Evolutionary conservation across 2,113 vertebrate species (phyloP).

Genomic region (Alethe castanea): DNA sequence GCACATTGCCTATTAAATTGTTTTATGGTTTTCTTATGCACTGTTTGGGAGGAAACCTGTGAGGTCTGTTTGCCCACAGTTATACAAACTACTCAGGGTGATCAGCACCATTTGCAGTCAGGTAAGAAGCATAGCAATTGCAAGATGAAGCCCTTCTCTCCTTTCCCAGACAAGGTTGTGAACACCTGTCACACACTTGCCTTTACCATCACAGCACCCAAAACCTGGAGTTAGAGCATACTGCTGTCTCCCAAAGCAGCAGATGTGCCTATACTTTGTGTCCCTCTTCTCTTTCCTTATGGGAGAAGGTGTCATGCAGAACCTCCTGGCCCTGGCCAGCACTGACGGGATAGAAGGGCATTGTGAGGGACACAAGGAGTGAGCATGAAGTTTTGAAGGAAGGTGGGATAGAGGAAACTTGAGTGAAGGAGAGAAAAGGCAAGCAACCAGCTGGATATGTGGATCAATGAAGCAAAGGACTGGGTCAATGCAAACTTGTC

Average conservation of each 20-base stretch:
- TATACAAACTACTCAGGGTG: neutral
- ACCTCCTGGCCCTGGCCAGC: neutral
- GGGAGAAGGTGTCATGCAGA: neutral
- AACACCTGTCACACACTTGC: neutral
- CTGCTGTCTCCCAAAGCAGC: neutral
- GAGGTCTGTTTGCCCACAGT: neutral
- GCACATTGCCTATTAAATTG: neutral
- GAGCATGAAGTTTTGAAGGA: neutral
- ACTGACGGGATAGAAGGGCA: neutral
- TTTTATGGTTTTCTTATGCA: neutral
- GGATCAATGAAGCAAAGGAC: neutral
- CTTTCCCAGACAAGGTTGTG: neutral
- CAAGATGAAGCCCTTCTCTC: neutral
- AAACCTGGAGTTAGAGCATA: neutral
- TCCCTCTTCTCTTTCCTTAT: neutral
- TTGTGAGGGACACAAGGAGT: neutral
- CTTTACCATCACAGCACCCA: neutral
- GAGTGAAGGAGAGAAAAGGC: neutral
- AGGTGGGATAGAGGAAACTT: neutral
- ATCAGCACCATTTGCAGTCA: neutral
- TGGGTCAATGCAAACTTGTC: neutral
- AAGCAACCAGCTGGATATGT: neutral
- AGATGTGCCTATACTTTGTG: neutral
- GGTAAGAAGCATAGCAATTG: neutral
- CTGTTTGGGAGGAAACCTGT: neutral